These are phyloP conservation scores for Mareca penelope DNA, from an alignment of 2,797 vertebrate species.

Conservation along the genomic window DNA sequence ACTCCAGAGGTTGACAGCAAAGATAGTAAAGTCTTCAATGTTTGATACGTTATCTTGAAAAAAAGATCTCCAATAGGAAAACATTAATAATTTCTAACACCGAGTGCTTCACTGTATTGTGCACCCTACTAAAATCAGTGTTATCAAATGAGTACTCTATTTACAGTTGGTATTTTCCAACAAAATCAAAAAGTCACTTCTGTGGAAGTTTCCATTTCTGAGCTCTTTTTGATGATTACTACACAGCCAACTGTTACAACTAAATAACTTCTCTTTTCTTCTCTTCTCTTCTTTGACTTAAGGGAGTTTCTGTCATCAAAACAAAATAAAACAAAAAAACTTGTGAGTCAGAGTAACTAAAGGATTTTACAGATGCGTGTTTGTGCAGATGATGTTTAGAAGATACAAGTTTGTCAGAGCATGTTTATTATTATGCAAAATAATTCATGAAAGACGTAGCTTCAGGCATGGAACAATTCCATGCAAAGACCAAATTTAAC, in stretches of 20 bases:
- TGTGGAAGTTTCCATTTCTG: background rate
- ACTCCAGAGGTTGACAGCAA: background rate
- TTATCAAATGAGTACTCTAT: background rate
- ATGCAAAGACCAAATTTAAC: background rate
- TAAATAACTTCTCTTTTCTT: background rate
- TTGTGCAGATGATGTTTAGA: background rate
- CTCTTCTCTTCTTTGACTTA: background rate
- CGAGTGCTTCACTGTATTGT: background rate
- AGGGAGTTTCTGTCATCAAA: no score
- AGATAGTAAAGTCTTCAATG: background rate
- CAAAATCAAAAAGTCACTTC: conserved; percentile 7
- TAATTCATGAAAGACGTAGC: background rate
- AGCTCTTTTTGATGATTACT: background rate
- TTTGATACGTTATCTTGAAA: background rate
- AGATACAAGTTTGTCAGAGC: background rate
- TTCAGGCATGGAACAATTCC: background rate
- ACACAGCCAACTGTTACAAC: background rate
- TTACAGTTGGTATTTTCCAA: background rate
- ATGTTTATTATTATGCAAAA: background rate
- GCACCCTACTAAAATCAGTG: background rate
- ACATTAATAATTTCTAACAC: background rate
- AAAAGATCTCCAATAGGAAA: background rate
- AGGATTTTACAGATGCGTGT: background rate
- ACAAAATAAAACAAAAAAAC: background rate
- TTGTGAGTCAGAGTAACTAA: background rate